Evolutionary conservation across 2,888 invertebrate genomes (phyloP).

Genomic region (Philereme transversata): DNA sequence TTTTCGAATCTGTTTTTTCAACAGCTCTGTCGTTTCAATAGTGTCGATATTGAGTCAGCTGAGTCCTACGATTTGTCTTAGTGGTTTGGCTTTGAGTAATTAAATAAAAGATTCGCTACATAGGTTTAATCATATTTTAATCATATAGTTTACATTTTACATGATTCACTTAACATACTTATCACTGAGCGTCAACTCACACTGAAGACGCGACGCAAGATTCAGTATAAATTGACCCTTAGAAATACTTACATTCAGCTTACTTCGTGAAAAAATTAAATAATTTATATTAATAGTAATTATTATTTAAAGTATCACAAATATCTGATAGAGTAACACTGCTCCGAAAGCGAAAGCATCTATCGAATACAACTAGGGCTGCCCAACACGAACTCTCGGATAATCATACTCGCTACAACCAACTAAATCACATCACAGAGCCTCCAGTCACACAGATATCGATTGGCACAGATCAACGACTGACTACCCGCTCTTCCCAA

Average conservation of each 20-base stretch:
- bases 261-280: slow-evolving; percentile 83
- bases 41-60: too few relatives aligned
- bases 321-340: slow-evolving; percentile 78
- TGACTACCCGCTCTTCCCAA: slow-evolving; percentile 1
- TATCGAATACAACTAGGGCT: slow-evolving; percentile 56
- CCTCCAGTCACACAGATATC: slow-evolving; percentile 28
- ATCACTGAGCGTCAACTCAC: slow-evolving; percentile 44
- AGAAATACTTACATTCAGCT: slow-evolving; percentile 68
- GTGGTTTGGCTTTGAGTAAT: neutral
- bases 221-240: slow-evolving; percentile 37
- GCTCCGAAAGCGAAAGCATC: slow-evolving; percentile 78
- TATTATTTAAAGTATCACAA: slow-evolving; percentile 83
- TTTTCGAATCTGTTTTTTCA: too few relatives aligned
- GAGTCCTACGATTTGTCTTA: too few relatives aligned
- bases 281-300: slow-evolving; percentile 82
- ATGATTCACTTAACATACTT: slow-evolving; percentile 71
- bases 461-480: slow-evolving; percentile 47
- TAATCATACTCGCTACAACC: slow-evolving; percentile 38
- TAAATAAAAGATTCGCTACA: slow-evolving; percentile 44
- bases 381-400: slow-evolving; percentile 42
- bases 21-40: too few relatives aligned
- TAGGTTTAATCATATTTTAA: slow-evolving; percentile 76
- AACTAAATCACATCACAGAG: slow-evolving; percentile 52
- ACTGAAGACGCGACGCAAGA: too few relatives aligned
- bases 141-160: slow-evolving; percentile 70